Evolutionary conservation across 2,888 invertebrate genomes (phyloP).

Genomic region (Pogonocherus hispidulus): DNA sequence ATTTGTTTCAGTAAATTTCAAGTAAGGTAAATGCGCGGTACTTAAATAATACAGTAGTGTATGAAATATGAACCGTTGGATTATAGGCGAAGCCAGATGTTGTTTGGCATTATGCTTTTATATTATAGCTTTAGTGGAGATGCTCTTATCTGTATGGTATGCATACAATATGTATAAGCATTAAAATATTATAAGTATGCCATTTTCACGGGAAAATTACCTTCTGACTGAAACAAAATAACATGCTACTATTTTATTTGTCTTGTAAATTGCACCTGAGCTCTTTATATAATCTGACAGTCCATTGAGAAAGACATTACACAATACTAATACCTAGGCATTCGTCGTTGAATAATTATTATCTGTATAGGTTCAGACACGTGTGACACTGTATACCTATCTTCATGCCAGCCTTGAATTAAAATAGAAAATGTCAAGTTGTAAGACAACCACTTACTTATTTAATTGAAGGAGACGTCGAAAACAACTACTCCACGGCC

Average conservation of each 20-base stretch:
- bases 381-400: no score
- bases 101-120: background rate
- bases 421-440: no score
- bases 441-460: no score
- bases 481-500: no score
- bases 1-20: slow-evolving; percentile 2
- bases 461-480: no score
- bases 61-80: background rate
- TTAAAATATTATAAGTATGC: background rate
- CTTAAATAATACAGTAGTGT: slow-evolving; percentile 4
- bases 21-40: no score
- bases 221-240: background rate
- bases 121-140: background rate
- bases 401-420: no score
- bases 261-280: background rate
- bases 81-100: background rate
- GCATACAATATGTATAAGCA: slow-evolving; percentile 7
- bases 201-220: background rate
- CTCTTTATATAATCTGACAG: no score
- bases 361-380: no score
- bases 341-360: no score
- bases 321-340: no score
- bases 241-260: background rate
- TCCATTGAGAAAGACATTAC: no score
- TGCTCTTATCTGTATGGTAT: background rate